These are phyloP conservation scores for Hemichromis elongatus DNA, from an alignment of 2,113 vertebrate genomes.

Conservation along the genomic window DNA sequence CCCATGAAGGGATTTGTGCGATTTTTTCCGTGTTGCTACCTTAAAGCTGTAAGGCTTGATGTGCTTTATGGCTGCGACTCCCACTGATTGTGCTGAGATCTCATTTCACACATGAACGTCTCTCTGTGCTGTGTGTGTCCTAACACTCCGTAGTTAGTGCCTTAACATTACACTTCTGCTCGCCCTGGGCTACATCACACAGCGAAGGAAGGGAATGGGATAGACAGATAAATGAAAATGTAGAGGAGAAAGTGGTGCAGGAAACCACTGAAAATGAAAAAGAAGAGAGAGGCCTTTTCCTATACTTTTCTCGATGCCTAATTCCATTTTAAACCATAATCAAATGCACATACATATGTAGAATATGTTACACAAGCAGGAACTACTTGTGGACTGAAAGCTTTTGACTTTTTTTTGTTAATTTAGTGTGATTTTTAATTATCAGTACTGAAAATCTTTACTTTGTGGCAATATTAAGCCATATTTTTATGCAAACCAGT, in stretches of 20 bases:
- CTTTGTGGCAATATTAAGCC: not conserved
- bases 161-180: slow-evolving; percentile 63
- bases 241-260: not conserved
- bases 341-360: not conserved
- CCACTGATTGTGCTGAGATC: slow-evolving; percentile 62
- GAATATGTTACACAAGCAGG: not conserved
- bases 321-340: not conserved
- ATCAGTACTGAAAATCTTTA: not conserved
- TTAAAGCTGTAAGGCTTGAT: slow-evolving; percentile 50
- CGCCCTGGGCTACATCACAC: slow-evolving; percentile 57
- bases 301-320: not conserved
- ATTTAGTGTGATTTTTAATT: not conserved
- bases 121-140: slow-evolving; percentile 36
- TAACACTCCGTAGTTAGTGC: slow-evolving; percentile 57
- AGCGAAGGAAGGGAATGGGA: not conserved
- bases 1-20: slow-evolving; percentile 29
- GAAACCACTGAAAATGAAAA: not conserved
- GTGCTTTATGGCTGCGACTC: slow-evolving; percentile 59
- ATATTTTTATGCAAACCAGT: not conserved
- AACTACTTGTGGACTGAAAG: not conserved
- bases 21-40: slow-evolving; percentile 50
- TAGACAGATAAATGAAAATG: slow-evolving; percentile 12
- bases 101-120: slow-evolving; percentile 74
- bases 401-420: not conserved
- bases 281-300: not conserved